Base-by-base conservation (phyloP, 1,140 invertebrate species). In the Tribolium madens region DNA sequence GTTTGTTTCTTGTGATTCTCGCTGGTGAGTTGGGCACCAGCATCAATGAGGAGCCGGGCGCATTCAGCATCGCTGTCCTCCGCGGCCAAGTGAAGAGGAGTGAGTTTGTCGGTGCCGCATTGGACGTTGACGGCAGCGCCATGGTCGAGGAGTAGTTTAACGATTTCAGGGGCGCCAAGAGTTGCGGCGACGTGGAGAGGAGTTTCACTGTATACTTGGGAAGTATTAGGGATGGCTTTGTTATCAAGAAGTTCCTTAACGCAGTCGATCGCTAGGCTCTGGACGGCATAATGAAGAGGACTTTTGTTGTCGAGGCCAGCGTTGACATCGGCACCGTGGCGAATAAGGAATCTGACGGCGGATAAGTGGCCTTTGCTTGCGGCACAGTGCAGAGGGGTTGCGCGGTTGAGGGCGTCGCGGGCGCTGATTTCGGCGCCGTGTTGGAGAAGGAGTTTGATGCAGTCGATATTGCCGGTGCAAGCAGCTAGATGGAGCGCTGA, bases 181-280 rank as follows among this genome's bases (percentile, higher is more conserved):
- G 92, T 89, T 12, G 93, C 92, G 6, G 94, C 94, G 2, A 95
- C 91, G 78, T 96, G 95, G 2, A 97, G 84, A 0, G 95, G 94
- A 0, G 94, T 95, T 87, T 95, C 94, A 2, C 92, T 94, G 79
- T 91, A 94, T 17, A 94, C 91, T 90, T 94, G 93, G n/a, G 91
- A 91, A 72, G 92, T 94, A 79, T 94, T 93, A 47, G 93, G 92
- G 81, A 89, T 90, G 2, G 93, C 93, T 18, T 92, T 92, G 48
- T 90, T 89, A 79, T 91, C 88, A 18, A 95, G 82, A 48, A 95
- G 85, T 69, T 87, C 87, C 78, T 89, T 88, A 0, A 93, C 92
- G 78, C 93, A 94, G 72, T 93, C 90, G 12, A 86, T 86, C 2
- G 91, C 89, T 76, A 92, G 89, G 73, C 90, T 92, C 71, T 93